Conservation (phyloP, 37 sponge, comb jelly and placozoan species). For the Axinella damicornis region DNA sequence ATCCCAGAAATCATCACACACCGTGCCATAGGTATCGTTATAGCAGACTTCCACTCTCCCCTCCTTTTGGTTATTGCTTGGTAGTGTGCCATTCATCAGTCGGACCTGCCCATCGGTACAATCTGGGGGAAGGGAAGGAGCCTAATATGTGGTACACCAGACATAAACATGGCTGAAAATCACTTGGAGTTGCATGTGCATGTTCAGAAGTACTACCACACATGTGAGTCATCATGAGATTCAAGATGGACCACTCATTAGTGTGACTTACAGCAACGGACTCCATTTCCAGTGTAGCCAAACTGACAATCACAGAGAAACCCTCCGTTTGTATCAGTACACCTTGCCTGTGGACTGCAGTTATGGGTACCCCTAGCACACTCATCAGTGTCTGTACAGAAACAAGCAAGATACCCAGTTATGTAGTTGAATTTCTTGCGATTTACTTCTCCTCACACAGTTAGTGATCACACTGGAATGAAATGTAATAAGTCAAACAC, state of each 20-base stretch:
- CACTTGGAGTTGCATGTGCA: neutral
- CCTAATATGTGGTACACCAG: neutral
- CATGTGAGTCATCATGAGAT: too few species aligned
- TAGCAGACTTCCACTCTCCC: slow-evolving; percentile 17
- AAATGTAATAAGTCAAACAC: too few species aligned
- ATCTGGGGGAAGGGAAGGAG: neutral
- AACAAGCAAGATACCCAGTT: too few species aligned
- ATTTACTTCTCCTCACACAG: too few species aligned
- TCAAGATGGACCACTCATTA: too few species aligned
- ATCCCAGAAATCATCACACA: slow-evolving; percentile 2
- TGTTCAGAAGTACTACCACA: neutral
- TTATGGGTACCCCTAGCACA: neutral
- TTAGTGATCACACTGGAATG: too few species aligned
- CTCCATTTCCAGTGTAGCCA: neutral
- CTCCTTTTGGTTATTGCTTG: neutral
- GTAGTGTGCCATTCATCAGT: neutral
- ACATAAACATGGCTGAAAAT: too few species aligned
- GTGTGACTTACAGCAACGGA: neutral
- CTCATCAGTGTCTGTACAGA: neutral
- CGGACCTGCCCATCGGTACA: neutral
- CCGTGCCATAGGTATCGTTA: slow-evolving; percentile 8
- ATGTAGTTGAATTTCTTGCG: too few species aligned
- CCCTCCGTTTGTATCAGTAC: neutral
- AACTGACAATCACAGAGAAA: neutral
- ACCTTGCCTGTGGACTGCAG: neutral